These are phyloP conservation scores for Sebastes kiyomatsui DNA, from an alignment of 2,797 vertebrate species.

Conservation along the genomic window DNA sequence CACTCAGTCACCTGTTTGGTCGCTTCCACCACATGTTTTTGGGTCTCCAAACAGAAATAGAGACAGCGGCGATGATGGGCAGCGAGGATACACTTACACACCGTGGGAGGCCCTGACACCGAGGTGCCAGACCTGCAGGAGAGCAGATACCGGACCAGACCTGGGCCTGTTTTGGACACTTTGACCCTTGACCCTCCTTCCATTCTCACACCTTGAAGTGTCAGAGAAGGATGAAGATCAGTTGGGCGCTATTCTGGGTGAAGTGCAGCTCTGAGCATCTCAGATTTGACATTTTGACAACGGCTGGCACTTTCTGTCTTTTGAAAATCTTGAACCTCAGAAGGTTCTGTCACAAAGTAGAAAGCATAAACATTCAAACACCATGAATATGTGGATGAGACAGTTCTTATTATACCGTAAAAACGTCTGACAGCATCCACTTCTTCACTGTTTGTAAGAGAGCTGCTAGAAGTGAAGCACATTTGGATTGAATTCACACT, in stretches of 20 bases:
- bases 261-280: neutral
- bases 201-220: conserved; percentile 38
- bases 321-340: neutral
- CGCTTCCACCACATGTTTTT: neutral
- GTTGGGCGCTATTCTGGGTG: conserved; percentile 48
- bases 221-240: conserved; percentile 48
- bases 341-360: neutral
- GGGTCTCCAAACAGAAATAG: conserved; percentile 44
- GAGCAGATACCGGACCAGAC: conserved; percentile 25
- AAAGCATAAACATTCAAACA: neutral
- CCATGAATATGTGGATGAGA: neutral
- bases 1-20: conserved; percentile 27
- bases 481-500: conserved; percentile 40
- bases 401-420: neutral
- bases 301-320: neutral
- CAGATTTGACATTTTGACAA: conserved; percentile 40
- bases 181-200: conserved; percentile 45
- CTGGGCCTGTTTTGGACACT: conserved; percentile 30
- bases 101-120: conserved; percentile 19
- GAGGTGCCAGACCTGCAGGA: conserved; percentile 18
- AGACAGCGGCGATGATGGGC: conserved; percentile 22
- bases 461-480: conserved; percentile 7
- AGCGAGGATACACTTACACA: conserved; percentile 16
- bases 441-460: neutral
- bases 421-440: neutral